Conservation (phyloP, 2,888 invertebrate species). For the Hyles lineata region DNA sequence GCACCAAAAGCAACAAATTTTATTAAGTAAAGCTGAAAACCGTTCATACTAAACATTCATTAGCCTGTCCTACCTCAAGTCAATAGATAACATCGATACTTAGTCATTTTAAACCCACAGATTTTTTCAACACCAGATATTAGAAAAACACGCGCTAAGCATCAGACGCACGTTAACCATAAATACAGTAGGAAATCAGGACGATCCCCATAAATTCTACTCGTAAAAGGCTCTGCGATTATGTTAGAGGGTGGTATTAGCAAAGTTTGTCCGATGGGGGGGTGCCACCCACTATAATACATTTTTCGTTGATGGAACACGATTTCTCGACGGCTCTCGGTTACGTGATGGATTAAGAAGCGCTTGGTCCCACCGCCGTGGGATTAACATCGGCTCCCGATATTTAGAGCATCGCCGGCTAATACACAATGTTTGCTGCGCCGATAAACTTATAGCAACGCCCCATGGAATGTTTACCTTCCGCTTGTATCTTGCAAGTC, state of each 20-base stretch:
- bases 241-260: conserved; percentile 85
- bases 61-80: too few relatives aligned
- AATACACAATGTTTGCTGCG: conserved; percentile 80
- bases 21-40: too few relatives aligned
- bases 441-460: conserved; percentile 76
- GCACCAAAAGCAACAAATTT: too few relatives aligned
- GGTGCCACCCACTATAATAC: conserved; percentile 78
- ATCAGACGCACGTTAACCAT: conserved; percentile 78
- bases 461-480: conserved; percentile 49
- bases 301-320: conserved; percentile 86
- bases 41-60: too few relatives aligned
- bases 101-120: too few relatives aligned
- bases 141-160: conserved; percentile 77
- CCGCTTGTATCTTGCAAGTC: background rate
- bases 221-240: conserved; percentile 85
- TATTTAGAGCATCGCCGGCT: conserved; percentile 79
- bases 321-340: conserved; percentile 84
- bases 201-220: conserved; percentile 84
- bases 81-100: too few relatives aligned
- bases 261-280: conserved; percentile 84
- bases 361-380: conserved; percentile 75
- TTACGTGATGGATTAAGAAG: conserved; percentile 86
- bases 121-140: conserved; percentile 40
- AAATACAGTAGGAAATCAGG: conserved; percentile 84
- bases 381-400: conserved; percentile 79